Evolutionary conservation across 64 coral and sea anemone species (phyloP).

Genomic region (Orbicella faveolata): DNA sequence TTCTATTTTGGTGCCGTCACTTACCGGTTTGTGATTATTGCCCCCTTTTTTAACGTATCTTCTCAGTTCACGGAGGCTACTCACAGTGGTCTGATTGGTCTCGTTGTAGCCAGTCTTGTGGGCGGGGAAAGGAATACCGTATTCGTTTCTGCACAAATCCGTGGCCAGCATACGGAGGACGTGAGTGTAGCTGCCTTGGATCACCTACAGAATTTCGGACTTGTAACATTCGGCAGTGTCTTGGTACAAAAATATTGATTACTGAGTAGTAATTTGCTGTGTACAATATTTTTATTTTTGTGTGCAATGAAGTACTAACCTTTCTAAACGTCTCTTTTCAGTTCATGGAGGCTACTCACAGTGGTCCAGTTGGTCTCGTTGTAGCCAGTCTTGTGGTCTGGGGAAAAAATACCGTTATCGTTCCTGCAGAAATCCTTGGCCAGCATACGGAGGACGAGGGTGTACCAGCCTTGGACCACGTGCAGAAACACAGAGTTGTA

Average conservation of each 20-base stretch:
- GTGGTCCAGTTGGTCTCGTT: not conserved
- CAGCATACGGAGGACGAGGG: slow-evolving; percentile 1
- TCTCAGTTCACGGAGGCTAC: not conserved
- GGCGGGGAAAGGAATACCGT: not conserved
- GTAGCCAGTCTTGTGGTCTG: slow-evolving; percentile 33
- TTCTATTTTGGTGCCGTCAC: too few species aligned
- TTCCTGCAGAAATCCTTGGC: slow-evolving; percentile 18
- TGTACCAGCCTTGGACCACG: not conserved
- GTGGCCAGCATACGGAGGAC: slow-evolving; percentile 9
- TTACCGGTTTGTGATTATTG: too few species aligned
- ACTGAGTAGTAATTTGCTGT: too few species aligned
- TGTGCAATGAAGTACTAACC: too few species aligned
- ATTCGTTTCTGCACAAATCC: slow-evolving; percentile 32
- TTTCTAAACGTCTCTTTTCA: not conserved
- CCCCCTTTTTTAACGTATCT: not conserved
- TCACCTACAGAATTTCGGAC: not conserved
- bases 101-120: slow-evolving; percentile 39
- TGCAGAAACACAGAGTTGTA: slow-evolving; percentile 15
- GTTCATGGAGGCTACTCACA: slow-evolving; percentile 2
- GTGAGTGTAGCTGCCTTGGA: not conserved
- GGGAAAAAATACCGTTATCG: slow-evolving; percentile 18
- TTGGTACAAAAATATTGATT: not conserved
- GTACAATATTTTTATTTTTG: too few species aligned
- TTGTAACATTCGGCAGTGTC: slow-evolving; percentile 41
- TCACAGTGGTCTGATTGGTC: not conserved